phyloP scores from a whole-genome alignment of 2,797 vertebrate species.

The Aphelocoma californica region DNA sequence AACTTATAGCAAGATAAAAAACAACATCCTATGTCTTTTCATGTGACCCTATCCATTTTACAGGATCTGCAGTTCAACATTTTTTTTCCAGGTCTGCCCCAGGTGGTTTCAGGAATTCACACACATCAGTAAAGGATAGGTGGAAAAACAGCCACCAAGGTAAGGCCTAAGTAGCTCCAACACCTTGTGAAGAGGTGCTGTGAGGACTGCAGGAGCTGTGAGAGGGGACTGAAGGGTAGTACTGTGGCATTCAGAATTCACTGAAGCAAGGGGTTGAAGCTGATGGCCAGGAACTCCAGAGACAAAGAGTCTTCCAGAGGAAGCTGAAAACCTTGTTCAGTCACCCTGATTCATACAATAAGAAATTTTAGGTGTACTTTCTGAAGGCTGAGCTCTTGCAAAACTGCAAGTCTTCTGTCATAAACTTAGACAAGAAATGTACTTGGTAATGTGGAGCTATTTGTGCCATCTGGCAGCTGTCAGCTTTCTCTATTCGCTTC shows the following conservation, averaged over 20 bases:
- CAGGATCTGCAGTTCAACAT: background rate
- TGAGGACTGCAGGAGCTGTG: background rate
- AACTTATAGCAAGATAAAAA: background rate
- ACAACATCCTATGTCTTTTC: background rate
- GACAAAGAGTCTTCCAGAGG: background rate
- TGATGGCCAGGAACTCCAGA: background rate
- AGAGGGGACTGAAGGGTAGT: background rate
- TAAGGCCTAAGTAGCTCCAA: background rate
- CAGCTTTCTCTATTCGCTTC: slow-evolving; percentile 58
- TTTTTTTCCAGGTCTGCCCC: background rate
- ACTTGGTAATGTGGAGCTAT: slow-evolving; percentile 55
- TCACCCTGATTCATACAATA: background rate
- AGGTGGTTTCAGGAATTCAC: background rate
- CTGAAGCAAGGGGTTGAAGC: background rate
- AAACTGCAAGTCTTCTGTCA: slow-evolving; percentile 59
- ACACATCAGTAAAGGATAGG: background rate
- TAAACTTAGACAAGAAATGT: slow-evolving; percentile 54
- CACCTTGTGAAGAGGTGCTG: background rate
- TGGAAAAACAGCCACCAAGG: background rate
- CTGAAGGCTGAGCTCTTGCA: slow-evolving; percentile 39
- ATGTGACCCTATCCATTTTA: background rate
- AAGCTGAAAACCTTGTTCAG: background rate
- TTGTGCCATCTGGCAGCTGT: slow-evolving; percentile 71
- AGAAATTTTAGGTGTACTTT: slow-evolving; percentile 18
- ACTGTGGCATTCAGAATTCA: background rate